A percentile compares a stretch with the other conserved stretches of the same genome.
phyloP scores from a whole-genome alignment of 2,888 invertebrate species.

The Harpagoxenus sublaevis region DNA sequence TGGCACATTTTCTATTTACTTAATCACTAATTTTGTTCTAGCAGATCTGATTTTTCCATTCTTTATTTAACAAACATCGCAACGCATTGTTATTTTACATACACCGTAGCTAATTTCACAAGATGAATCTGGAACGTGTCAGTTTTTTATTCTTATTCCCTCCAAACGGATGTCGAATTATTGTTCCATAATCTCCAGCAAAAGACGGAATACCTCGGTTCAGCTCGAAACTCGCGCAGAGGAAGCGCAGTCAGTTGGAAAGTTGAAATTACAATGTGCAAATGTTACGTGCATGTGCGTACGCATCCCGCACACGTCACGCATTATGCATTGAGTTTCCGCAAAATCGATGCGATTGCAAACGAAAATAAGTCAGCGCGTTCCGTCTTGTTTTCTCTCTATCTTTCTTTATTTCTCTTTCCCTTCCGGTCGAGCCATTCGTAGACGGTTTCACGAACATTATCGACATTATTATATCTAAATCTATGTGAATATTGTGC shows the following conservation, averaged over 20 bases:
- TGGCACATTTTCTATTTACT: too few species aligned
- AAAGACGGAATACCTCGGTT: background rate
- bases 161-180: background rate
- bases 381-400: background rate
- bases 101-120: background rate
- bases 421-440: too few species aligned
- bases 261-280: conserved; percentile 22
- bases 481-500: background rate
- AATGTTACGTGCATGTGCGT: background rate
- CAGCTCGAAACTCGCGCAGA: background rate
- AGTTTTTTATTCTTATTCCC: background rate
- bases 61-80: background rate
- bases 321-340: conserved; percentile 28
- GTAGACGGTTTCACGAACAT: background rate
- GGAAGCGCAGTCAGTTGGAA: background rate
- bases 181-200: conserved; percentile 8
- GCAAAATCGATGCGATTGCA: conserved; percentile 21
- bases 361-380: background rate
- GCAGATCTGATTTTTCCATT: background rate
- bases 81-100: background rate
- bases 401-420: background rate
- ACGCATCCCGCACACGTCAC: background rate
- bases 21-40: too few species aligned
- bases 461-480: conserved; percentile 2
- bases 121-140: background rate